Percentiles rank a stretch among this genome's conserved stretches.
These are phyloP conservation scores for Agonopterix alstromeriana DNA, from an alignment of 2,888 invertebrate species.

Conservation along the genomic window DNA sequence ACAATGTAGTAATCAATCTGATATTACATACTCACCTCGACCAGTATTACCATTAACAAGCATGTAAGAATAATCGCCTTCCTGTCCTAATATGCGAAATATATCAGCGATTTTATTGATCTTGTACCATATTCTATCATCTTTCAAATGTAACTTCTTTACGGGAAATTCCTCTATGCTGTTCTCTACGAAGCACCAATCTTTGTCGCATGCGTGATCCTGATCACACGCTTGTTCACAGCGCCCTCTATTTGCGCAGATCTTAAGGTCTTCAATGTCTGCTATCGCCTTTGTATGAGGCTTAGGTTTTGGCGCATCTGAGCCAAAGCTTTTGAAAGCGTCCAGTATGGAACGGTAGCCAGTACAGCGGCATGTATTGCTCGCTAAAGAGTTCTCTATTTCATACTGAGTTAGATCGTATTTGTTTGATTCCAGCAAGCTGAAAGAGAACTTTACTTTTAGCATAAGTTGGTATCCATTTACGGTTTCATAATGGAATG, in stretches of 20 bases:
- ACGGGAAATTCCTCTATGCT: constrained; percentile 24
- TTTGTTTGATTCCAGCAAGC: constrained; percentile 46
- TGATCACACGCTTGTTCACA: background rate
- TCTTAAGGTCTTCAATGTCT: constrained; percentile 41
- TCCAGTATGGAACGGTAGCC: constrained; percentile 80
- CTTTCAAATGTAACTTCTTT: constrained; percentile 42
- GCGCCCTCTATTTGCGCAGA: constrained; percentile 14
- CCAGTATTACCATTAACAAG: constrained; percentile 85
- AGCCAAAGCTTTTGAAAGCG: constrained; percentile 78
- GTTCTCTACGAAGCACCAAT: constrained; percentile 33
- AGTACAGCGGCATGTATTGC: constrained; percentile 85
- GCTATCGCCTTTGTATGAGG: background rate
- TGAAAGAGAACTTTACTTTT: constrained; percentile 23
- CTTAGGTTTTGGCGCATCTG: constrained; percentile 42
- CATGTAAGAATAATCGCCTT: constrained; percentile 68
- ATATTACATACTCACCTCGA: constrained; percentile 61
- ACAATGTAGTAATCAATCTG: too few relatives aligned
- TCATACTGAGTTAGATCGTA: constrained; percentile 73
- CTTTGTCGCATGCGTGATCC: constrained; percentile 12
- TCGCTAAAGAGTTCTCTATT: constrained; percentile 82
- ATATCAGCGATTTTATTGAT: constrained; percentile 65
- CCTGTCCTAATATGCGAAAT: constrained; percentile 61
- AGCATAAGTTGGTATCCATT: too few relatives aligned
- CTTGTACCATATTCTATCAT: constrained; percentile 69
- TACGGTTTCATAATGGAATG: too few relatives aligned